Percentiles rank a stretch among this genome's conserved stretches.
These are phyloP conservation scores for Barbus barbus DNA, from an alignment of 2,113 vertebrate genomes.

Conservation along the genomic window DNA sequence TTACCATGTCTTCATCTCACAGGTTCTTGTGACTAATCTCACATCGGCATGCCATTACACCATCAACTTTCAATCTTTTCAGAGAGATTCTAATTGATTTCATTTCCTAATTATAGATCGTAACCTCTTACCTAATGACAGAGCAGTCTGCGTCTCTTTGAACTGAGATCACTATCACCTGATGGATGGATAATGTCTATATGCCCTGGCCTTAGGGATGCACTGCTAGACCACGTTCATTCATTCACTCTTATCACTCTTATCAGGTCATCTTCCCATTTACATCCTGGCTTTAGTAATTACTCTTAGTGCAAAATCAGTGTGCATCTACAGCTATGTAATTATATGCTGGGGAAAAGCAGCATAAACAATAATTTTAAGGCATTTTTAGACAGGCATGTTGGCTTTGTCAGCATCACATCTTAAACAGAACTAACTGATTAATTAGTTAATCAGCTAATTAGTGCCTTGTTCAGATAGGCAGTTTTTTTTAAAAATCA, in stretches of 20 bases:
- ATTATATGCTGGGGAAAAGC: slow-evolving; percentile 16
- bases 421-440: slow-evolving; percentile 22
- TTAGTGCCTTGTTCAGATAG: slow-evolving; percentile 2
- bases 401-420: not conserved
- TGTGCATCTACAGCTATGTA: slow-evolving; percentile 27
- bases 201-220: slow-evolving; percentile 53
- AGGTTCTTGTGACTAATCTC: slow-evolving; percentile 53
- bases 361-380: not conserved
- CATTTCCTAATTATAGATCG: slow-evolving; percentile 70
- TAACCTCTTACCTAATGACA: slow-evolving; percentile 72
- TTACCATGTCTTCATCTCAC: slow-evolving; percentile 81
- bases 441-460: too few species aligned
- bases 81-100: slow-evolving; percentile 70
- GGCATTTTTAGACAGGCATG: not conserved
- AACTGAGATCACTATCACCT: slow-evolving; percentile 64
- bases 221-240: slow-evolving; percentile 54
- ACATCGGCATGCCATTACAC: slow-evolving; percentile 65
- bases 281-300: slow-evolving; percentile 32
- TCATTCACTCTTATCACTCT: slow-evolving; percentile 41
- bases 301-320: slow-evolving; percentile 1
- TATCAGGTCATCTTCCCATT: slow-evolving; percentile 41
- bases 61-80: slow-evolving; percentile 60
- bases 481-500: not conserved
- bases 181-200: slow-evolving; percentile 63
- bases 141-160: slow-evolving; percentile 66